phyloP scores from a whole-genome alignment of 2,888 invertebrate genomes.

The Pristionchus mayeri region DNA sequence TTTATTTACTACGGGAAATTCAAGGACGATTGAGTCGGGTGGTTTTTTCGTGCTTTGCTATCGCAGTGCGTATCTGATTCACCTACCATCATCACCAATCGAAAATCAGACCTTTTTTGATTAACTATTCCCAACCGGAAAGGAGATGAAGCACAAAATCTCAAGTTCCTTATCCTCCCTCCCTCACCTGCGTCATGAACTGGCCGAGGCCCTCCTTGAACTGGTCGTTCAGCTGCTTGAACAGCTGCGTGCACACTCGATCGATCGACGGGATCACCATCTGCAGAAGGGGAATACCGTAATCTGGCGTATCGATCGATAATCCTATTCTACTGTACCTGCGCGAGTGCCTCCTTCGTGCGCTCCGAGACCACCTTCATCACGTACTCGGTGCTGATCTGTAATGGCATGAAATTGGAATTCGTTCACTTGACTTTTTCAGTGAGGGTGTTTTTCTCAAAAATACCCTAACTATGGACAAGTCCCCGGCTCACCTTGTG shows the following conservation, averaged over 20 bases:
- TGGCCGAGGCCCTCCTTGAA: slow-evolving; percentile 88
- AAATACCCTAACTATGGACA: too few species aligned
- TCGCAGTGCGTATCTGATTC: too few species aligned
- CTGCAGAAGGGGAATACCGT: neutral
- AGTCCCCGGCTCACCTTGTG: slow-evolving; percentile 45
- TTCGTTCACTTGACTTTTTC: too few species aligned
- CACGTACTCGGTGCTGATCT: slow-evolving; percentile 50
- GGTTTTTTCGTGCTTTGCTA: too few species aligned
- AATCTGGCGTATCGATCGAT: neutral
- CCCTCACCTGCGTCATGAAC: slow-evolving; percentile 44
- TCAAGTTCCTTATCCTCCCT: too few species aligned
- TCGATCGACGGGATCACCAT: slow-evolving; percentile 67
- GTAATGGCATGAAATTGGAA: slow-evolving; percentile 16
- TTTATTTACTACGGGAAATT: too few species aligned
- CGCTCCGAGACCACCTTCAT: slow-evolving; percentile 50
- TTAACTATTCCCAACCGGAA: too few species aligned
- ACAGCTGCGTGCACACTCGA: slow-evolving; percentile 80
- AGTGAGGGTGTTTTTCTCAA: too few species aligned
- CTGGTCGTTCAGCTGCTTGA: slow-evolving; percentile 89
- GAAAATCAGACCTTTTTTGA: too few species aligned
- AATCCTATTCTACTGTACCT: slow-evolving; percentile 19
- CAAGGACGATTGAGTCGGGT: too few species aligned
- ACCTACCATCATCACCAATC: too few species aligned
- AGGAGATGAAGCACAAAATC: too few species aligned
- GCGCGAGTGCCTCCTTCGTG: slow-evolving; percentile 50